Evolutionary conservation across 2,113 vertebrate species (phyloP), one percentile per base, ranked within the genome.

Genomic region (Semnopithecus entellus): DNA sequence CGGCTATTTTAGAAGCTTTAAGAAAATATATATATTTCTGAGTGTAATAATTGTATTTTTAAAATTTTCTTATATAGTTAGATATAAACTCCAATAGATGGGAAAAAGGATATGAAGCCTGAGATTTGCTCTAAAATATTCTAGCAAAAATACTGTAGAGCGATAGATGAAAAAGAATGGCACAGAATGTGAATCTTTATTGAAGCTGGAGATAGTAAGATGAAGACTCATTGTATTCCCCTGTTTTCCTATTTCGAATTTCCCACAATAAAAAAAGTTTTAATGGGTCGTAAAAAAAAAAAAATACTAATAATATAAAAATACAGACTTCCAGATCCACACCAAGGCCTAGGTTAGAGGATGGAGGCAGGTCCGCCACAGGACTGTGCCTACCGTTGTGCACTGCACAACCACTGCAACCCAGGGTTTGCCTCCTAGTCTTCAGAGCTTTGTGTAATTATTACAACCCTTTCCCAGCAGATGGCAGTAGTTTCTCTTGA

Each of bases 391-490:
- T 45, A 8, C 5, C 18, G 35, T 7, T 81, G 55, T 9, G 40
- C 38, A 68, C 50, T 45, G 4, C 25, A 27, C 18, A 64, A 17
- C 45, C 20, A 64, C 61, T 32, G 27, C 61, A 64, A 64, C 30
- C 50, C 35, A 75, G 45, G 3, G 18, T n/a, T 30, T 23, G 22
- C 87, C 48, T 75, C 13, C 0, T 0, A 6, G 45, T 22, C 38
- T 43, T 16, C 40, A 1, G 0, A 76, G 43, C 50, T 48, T 27
- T 64, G 17, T n/a, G 4, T 16, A 50, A n/a, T 45, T 73, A 88
- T 61, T 75, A 32, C 23, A 48, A 14, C 30, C 14, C 18, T 61
- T 80, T 32, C 50, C 94, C 94, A 94, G 88, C 59, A 95, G 97
- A 22, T 82, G 88, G 96, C 85, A 92, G 90, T 59, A 48, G 35